Conservation (phyloP, 2,888 invertebrate genomes). For the Schizaphis graminum region DNA sequence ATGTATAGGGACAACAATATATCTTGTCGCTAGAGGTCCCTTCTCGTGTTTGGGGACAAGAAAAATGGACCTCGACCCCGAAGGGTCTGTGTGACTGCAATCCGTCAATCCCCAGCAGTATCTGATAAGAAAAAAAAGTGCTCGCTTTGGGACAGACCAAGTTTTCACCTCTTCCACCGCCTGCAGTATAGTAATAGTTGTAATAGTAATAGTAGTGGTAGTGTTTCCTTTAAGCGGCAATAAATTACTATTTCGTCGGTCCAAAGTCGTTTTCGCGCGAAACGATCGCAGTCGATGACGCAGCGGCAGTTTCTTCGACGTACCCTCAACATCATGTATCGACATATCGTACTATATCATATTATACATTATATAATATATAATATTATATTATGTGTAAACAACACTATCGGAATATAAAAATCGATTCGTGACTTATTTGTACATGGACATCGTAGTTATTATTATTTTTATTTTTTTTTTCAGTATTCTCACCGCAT, state of each 20-base stretch:
- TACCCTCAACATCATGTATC: neutral
- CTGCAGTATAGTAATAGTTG: neutral
- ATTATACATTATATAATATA: neutral
- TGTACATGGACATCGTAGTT: neutral
- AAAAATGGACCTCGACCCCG: slow-evolving; percentile 59
- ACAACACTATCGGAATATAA: neutral
- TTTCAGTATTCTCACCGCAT: slow-evolving; percentile 87
- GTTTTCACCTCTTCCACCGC: slow-evolving; percentile 38
- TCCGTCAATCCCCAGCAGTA: slow-evolving; percentile 59
- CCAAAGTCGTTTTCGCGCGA: slow-evolving; percentile 3
- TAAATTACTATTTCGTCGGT: slow-evolving; percentile 53
- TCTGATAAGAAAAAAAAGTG: slow-evolving; percentile 24
- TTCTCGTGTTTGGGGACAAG: slow-evolving; percentile 42
- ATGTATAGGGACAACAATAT: slow-evolving; percentile 31
- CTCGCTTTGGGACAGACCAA: slow-evolving; percentile 38
- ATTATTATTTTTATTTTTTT: slow-evolving; percentile 69
- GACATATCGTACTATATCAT: neutral
- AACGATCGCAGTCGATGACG: neutral
- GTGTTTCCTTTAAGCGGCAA: slow-evolving; percentile 44
- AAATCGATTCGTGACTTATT: slow-evolving; percentile 43
- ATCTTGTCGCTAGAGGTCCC: slow-evolving; percentile 55
- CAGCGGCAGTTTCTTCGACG: neutral
- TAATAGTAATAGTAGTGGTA: slow-evolving; percentile 28
- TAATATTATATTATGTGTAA: neutral
- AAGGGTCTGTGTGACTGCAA: slow-evolving; percentile 58